Evolutionary conservation across 2,888 invertebrate species (phyloP).

Genomic region (Byasa hedistus): DNA sequence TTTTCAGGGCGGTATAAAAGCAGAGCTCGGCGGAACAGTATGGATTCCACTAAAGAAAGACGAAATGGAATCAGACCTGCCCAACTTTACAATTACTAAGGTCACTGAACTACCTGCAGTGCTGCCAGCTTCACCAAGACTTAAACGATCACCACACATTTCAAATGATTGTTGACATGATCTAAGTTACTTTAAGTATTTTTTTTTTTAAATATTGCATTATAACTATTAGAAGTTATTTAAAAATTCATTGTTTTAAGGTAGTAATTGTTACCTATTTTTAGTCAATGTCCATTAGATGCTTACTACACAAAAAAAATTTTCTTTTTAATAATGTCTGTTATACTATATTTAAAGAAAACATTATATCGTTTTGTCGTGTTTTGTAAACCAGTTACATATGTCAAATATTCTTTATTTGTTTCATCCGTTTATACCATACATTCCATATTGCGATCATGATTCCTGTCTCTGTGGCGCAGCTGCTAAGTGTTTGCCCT

Average conservation of each 20-base stretch:
- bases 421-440: not conserved
- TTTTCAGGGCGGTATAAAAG: constrained; percentile 85
- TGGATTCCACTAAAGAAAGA: constrained; percentile 85
- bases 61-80: constrained; percentile 73
- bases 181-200: constrained; percentile 16
- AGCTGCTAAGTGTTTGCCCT: too few relatives aligned
- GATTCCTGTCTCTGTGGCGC: not conserved
- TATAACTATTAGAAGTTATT: not conserved
- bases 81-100: constrained; percentile 83
- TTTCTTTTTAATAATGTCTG: not conserved
- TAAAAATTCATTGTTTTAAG: not conserved
- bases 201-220: not conserved
- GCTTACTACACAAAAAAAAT: not conserved
- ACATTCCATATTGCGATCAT: constrained; percentile 18
- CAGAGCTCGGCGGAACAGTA: constrained; percentile 87
- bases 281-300: constrained; percentile 1
- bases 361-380: not conserved
- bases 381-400: not conserved
- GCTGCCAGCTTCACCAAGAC: constrained; percentile 77
- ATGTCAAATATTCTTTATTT: not conserved
- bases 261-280: not conserved
- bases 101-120: constrained; percentile 82
- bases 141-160: constrained; percentile 51
- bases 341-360: not conserved
- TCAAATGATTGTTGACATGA: constrained; percentile 43